Conservation (phyloP, 1,140 invertebrate species). For the Drosophila pandora region DNA sequence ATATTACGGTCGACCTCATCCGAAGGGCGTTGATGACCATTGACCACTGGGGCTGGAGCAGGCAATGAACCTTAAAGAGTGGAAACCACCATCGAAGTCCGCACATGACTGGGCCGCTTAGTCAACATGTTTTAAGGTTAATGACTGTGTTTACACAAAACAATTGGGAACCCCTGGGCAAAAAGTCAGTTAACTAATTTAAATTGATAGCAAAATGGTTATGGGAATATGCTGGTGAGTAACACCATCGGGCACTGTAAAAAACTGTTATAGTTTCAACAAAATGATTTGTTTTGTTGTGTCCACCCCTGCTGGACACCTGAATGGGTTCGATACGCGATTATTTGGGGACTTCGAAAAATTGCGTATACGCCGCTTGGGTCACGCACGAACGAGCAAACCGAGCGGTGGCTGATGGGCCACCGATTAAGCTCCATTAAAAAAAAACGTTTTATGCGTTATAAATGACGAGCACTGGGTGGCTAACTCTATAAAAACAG, state of each 20-base stretch:
- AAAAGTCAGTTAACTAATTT: conserved; percentile 32
- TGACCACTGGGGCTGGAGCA: conserved; percentile 55
- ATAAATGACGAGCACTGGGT: conserved; percentile 28
- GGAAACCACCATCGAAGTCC: conserved; percentile 20
- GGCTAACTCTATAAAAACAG: conserved; percentile 55
- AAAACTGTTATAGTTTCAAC: conserved; percentile 12
- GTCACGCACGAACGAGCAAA: conserved; percentile 63
- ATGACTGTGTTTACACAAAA: conserved; percentile 65
- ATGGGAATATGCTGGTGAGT: conserved; percentile 22
- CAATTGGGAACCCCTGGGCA: conserved; percentile 41
- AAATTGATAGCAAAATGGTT: conserved; percentile 42
- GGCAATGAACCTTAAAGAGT: conserved; percentile 67
- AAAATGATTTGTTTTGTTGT: conserved; percentile 11
- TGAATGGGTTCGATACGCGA: conserved; percentile 6
- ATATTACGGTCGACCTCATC: conserved; percentile 67
- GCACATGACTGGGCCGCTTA: conserved; percentile 45
- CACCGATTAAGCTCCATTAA: conserved; percentile 70
- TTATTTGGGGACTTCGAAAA: conserved; percentile 33
- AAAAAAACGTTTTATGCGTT: conserved; percentile 60
- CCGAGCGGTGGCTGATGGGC: conserved; percentile 48
- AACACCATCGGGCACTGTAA: not conserved
- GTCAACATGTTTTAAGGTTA: conserved; percentile 66
- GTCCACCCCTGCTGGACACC: not conserved
- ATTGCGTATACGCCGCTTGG: conserved; percentile 63
- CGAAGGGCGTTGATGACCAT: conserved; percentile 73